phyloP scores from a whole-genome alignment of 2,797 vertebrate species.

The Argya squamiceps region DNA sequence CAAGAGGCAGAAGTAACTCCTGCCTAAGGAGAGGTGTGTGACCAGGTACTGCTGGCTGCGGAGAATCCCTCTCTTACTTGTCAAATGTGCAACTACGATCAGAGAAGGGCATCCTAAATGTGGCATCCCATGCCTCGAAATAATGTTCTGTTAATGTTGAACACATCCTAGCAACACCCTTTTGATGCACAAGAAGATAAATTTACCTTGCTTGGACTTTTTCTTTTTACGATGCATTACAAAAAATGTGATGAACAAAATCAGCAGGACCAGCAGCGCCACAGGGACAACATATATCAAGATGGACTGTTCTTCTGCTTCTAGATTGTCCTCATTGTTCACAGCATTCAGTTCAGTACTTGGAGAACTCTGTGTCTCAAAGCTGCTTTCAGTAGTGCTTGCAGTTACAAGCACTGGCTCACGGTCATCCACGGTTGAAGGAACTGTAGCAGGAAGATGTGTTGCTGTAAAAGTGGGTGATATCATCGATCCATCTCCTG shows the following conservation, averaged over 20 bases:
- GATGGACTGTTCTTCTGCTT: neutral
- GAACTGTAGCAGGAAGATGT: neutral
- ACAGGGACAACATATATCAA: conserved; percentile 60
- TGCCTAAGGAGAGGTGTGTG: neutral
- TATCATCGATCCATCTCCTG: neutral
- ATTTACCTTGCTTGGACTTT: conserved; percentile 76
- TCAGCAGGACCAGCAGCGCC: conserved; percentile 44
- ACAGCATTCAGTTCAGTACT: neutral
- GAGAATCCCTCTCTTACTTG: neutral
- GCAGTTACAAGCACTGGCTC: neutral
- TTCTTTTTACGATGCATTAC: conserved; percentile 57
- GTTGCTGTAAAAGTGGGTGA: neutral
- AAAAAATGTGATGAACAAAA: conserved; percentile 45
- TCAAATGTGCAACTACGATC: neutral
- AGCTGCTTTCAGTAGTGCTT: neutral
- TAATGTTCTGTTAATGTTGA: neutral
- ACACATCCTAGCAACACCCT: neutral
- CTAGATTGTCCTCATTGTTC: neutral
- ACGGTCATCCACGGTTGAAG: fast-evolving
- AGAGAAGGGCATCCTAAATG: neutral
- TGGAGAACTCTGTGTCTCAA: neutral
- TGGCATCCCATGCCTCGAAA: neutral
- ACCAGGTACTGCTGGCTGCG: neutral
- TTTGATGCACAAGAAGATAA: neutral
- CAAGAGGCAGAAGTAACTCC: neutral